A percentile compares a stretch with the other conserved stretches of the same genome.
phyloP scores from a whole-genome alignment of 2,113 vertebrate species.

The Tricholaema leucomelas region DNA sequence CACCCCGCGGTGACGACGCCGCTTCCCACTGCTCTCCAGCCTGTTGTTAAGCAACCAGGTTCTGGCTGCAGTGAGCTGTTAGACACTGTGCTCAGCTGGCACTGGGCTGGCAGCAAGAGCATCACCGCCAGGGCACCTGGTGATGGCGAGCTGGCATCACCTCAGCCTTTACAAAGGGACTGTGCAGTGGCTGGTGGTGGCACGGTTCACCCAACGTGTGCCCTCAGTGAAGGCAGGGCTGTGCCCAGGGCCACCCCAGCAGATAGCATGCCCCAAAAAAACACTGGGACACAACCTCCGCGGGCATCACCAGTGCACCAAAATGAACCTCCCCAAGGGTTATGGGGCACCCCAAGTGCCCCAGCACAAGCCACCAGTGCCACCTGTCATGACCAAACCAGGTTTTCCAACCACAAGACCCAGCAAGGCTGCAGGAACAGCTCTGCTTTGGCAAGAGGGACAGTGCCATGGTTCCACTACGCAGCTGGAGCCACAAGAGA shows the following conservation, averaged over 20 bases:
- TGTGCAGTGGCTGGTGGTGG: rapidly evolving
- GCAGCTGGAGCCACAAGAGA: neutral
- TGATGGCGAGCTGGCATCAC: rapidly evolving
- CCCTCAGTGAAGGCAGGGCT: rapidly evolving
- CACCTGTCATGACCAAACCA: rapidly evolving
- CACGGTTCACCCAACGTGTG: rapidly evolving
- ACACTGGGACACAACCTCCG: neutral
- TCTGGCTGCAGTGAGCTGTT: neutral
- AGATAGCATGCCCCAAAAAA: rapidly evolving
- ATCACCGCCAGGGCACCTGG: rapidly evolving
- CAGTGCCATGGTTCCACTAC: rapidly evolving
- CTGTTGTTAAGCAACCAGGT: constrained; percentile 52
- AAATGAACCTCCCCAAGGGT: neutral
- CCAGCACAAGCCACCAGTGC: neutral
- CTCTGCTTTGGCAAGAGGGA: neutral
- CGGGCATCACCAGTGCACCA: neutral
- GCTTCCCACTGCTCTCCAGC: constrained; percentile 57
- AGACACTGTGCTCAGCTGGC: neutral
- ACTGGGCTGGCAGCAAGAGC: neutral
- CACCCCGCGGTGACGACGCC: constrained; percentile 16
- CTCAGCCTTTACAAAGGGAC: neutral
- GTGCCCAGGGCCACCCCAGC: rapidly evolving
- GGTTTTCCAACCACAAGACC: neutral
- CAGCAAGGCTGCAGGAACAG: neutral
- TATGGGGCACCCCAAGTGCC: rapidly evolving